A percentile compares a stretch with the other conserved stretches of the same genome.
These are phyloP conservation scores for Perodicticus potto DNA, from an alignment of 2,797 vertebrate genomes.

Conservation along the genomic window DNA sequence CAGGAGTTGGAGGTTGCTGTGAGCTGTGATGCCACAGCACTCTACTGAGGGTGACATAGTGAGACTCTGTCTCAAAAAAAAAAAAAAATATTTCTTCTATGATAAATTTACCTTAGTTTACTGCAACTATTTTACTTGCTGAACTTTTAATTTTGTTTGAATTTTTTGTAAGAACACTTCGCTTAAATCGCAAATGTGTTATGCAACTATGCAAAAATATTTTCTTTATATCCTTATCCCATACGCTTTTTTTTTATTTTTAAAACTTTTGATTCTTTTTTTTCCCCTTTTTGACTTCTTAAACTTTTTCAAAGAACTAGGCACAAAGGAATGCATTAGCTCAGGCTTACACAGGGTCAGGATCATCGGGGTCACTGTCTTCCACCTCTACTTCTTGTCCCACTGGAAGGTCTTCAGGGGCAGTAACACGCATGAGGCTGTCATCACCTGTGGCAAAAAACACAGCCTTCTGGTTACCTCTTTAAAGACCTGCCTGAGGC, in stretches of 20 bases:
- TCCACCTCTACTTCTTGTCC: neutral
- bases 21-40: too few relatives aligned
- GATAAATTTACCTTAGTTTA: neutral
- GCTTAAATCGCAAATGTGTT: neutral
- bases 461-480: neutral
- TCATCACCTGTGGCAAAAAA: neutral
- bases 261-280: too few relatives aligned
- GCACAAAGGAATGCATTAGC: neutral
- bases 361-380: neutral
- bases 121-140: neutral
- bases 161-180: neutral
- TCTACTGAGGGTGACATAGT: too few relatives aligned
- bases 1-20: too few relatives aligned
- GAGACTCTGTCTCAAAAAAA: too few relatives aligned
- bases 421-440: neutral
- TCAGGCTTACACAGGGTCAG: neutral
- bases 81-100: neutral
- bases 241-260: neutral
- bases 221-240: neutral
- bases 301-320: neutral
- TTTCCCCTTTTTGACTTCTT: neutral
- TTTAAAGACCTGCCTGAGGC: neutral
- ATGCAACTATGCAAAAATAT: neutral
- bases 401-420: neutral
- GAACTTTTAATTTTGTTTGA: neutral